These are phyloP conservation scores for Athene cunicularia DNA, from an alignment of 2,113 vertebrate species.

Conservation along the genomic window DNA sequence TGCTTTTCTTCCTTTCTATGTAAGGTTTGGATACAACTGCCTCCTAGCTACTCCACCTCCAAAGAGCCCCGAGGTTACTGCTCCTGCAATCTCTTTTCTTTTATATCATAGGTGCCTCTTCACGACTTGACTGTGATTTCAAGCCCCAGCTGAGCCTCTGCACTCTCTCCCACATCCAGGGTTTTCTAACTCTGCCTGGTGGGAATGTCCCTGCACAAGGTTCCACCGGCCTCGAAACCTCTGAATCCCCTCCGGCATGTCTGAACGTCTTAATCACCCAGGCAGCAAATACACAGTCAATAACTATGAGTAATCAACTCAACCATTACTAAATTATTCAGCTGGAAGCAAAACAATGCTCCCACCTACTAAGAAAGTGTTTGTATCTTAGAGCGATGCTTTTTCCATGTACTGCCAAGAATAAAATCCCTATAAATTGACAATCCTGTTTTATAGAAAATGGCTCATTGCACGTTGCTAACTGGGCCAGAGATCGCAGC, in stretches of 20 bases:
- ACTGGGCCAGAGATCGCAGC: neutral
- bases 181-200: neutral
- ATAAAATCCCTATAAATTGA: neutral
- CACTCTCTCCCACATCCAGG: neutral
- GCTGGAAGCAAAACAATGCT: neutral
- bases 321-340: neutral
- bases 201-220: neutral
- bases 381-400: neutral
- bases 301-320: neutral
- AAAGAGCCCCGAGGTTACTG: neutral
- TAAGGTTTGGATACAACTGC: neutral
- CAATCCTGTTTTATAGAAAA: neutral
- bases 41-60: neutral
- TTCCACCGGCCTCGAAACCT: neutral
- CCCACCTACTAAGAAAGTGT: neutral
- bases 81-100: neutral
- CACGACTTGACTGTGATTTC: neutral
- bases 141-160: neutral
- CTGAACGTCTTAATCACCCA: neutral
- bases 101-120: neutral
- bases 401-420: neutral
- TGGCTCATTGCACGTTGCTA: neutral
- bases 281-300: conserved; percentile 11
- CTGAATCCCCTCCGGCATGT: neutral
- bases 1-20: neutral